Conservation (phyloP, 2,888 invertebrate species). For the Campoletis raptor region DNA sequence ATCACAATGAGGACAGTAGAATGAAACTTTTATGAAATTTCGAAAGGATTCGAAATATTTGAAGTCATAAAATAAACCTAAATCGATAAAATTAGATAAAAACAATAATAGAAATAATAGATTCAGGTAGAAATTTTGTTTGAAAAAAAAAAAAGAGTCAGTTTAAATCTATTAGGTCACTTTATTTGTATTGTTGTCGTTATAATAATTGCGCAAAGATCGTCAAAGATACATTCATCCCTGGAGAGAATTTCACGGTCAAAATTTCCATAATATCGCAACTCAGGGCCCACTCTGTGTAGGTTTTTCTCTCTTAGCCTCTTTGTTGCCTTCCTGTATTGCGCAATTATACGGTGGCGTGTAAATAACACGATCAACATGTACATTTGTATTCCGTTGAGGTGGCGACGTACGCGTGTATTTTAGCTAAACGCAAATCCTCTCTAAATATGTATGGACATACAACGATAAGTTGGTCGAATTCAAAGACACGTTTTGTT, state of each 20-base stretch:
- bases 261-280: slow-evolving; percentile 74
- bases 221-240: slow-evolving; percentile 31
- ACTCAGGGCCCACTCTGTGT: slow-evolving; percentile 71
- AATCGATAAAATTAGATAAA: too few species aligned
- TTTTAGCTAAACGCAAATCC: slow-evolving; percentile 50
- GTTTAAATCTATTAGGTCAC: not conserved
- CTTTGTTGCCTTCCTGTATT: slow-evolving; percentile 59
- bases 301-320: slow-evolving; percentile 5
- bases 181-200: not conserved
- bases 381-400: slow-evolving; percentile 54
- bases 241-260: slow-evolving; percentile 74
- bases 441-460: not conserved
- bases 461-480: not conserved
- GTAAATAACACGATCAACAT: slow-evolving; percentile 56
- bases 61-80: too few species aligned
- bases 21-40: too few species aligned
- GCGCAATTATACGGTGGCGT: slow-evolving; percentile 56
- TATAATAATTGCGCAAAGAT: slow-evolving; percentile 1
- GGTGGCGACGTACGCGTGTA: slow-evolving; percentile 37
- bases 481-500: slow-evolving; percentile 9
- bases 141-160: not conserved
- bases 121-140: not conserved
- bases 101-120: too few species aligned
- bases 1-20: too few species aligned
- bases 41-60: too few species aligned